Evolutionary conservation across 2,888 invertebrate species (phyloP).

Genomic region (Caenorhabditis sp.): DNA sequence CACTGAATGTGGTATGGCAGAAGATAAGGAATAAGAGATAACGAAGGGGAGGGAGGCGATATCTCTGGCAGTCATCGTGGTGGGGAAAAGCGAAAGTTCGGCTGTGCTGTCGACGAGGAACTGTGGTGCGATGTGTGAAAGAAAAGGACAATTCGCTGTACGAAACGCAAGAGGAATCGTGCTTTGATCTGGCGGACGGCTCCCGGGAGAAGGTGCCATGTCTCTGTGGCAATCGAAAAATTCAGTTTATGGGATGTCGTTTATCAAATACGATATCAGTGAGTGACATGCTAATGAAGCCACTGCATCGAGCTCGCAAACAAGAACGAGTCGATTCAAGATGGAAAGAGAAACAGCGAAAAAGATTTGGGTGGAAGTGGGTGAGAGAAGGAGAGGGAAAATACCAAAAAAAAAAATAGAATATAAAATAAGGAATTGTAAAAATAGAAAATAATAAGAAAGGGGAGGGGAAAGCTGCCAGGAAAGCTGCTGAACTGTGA

Average conservation of each 20-base stretch:
- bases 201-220: too few relatives aligned
- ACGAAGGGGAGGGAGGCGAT: neutral
- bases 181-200: conserved; percentile 16
- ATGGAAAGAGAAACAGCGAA: conserved; percentile 34
- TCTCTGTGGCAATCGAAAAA: neutral
- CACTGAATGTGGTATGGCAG: conserved; percentile 3
- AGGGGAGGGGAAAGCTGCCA: conserved; percentile 12
- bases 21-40: conserved; percentile 10
- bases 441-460: conserved; percentile 14
- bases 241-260: conserved; percentile 39
- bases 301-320: conserved; percentile 25
- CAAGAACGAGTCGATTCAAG: conserved; percentile 18
- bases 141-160: neutral
- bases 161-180: neutral
- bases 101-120: conserved; percentile 2
- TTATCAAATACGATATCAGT: conserved; percentile 52
- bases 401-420: conserved; percentile 26
- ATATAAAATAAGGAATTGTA: conserved; percentile 9
- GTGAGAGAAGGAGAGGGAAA: conserved; percentile 4
- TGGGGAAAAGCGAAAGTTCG: conserved; percentile 10
- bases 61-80: neutral
- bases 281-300: conserved; percentile 13
- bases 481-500: conserved; percentile 8
- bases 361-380: conserved; percentile 12
- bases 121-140: neutral